A percentile compares a stretch with the other conserved stretches of the same genome.
Evolutionary conservation across 2,888 invertebrate genomes (phyloP).

Genomic region (Aspidiotus rigidus): DNA sequence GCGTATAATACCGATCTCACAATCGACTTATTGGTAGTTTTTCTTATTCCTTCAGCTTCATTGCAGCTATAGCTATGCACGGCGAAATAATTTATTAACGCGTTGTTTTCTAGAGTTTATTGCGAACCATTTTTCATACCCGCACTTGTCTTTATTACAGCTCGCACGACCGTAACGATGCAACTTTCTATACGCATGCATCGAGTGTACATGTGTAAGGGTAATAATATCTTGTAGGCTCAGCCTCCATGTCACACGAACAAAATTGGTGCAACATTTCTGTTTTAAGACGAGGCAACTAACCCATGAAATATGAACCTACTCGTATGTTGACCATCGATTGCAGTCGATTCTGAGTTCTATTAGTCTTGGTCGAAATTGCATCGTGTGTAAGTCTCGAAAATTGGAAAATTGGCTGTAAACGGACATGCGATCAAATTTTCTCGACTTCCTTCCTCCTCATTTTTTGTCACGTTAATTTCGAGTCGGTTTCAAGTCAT

Average conservation of each 20-base stretch:
- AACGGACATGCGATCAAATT: background rate
- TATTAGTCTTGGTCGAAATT: too few species aligned
- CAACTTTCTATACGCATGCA: background rate
- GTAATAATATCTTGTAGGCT: constrained; percentile 2
- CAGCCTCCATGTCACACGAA: background rate
- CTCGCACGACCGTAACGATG: background rate
- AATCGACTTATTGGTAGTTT: constrained; percentile 25
- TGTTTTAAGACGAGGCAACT: background rate
- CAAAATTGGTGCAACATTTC: background rate
- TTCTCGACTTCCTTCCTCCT: background rate
- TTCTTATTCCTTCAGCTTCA: background rate
- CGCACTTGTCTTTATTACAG: background rate
- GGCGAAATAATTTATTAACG: constrained; percentile 27
- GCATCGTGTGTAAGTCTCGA: too few species aligned
- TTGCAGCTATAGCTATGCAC: constrained; percentile 13
- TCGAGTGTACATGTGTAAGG: background rate
- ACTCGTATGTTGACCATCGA: too few species aligned
- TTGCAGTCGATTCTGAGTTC: too few species aligned
- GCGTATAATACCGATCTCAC: constrained; percentile 24
- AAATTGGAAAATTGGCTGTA: too few species aligned
- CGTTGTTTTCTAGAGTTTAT: background rate
- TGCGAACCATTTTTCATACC: background rate
- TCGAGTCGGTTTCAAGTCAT: background rate
- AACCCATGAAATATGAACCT: too few species aligned
- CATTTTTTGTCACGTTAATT: background rate